Evolutionary conservation across 2,888 invertebrate genomes (phyloP), one percentile per base, ranked within the genome.

Genomic region (Tenthredo mesomela): DNA sequence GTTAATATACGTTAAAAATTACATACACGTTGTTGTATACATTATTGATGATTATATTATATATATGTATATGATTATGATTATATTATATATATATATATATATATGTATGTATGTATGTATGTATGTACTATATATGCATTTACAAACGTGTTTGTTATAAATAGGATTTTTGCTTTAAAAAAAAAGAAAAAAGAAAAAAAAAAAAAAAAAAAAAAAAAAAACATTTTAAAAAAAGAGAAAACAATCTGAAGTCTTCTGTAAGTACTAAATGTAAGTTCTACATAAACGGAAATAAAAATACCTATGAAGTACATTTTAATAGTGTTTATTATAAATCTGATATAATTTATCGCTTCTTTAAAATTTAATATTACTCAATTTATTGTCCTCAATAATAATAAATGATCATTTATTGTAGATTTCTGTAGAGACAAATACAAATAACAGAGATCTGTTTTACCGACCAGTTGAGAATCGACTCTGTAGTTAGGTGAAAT

Each of bases 221-320:
- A 54, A 54, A 77, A n/a, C 40, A 7, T 0, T 4, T 40, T 9
- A 9, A 61, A 61, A 15, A 58, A 80, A 37, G 10, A 40, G 18
- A 80, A 40, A 80, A 80, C 40, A 80, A 80, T 80, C 80, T 25
- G 12, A 80, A 80, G 80, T 80, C 80, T 80, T 58, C 80, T 58
- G 21, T 80, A 61, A 40, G 71, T 73, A 33, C 33, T 33, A 43
- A 43, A 73, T 21, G 61, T 61, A 40, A 40, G 61, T 80, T 61
- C 40, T 50, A 77, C 2, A 73, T 18, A 25, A 61, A 61, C 2
- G 29, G n/a, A 77, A 80, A 80, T 37, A 40, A 58, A 80, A 61
- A 80, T 80, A 80, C 80, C 80, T 61, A 58, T 58, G 58, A 80
- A 80, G 80, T 80, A 80, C 80, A 80, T 61, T 40, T 77, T 54